Evolutionary conservation across 2,797 vertebrate species (phyloP).

Genomic region (Helicolenus hilgendorfi): DNA sequence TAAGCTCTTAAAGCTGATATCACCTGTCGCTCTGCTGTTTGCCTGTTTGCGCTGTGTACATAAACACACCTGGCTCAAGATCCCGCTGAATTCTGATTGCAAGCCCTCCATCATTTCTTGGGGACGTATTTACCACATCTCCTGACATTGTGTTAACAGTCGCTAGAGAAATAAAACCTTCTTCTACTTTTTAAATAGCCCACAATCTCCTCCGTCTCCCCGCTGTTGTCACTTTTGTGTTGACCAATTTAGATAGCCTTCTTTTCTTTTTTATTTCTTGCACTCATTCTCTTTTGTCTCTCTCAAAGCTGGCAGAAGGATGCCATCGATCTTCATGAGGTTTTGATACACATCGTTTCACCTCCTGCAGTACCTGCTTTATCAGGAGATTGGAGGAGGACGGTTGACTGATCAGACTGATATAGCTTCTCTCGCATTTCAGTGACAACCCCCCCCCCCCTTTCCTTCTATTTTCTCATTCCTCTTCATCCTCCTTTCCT

Average conservation of each 20-base stretch:
- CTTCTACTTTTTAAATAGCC: constrained; percentile 74
- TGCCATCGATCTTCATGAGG: constrained; percentile 95
- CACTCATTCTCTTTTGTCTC: constrained; percentile 83
- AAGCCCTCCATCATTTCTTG: constrained; percentile 79
- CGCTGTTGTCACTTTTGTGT: constrained; percentile 72
- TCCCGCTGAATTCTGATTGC: constrained; percentile 78
- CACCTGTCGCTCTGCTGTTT: constrained; percentile 82
- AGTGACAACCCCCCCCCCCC: constrained; percentile 73
- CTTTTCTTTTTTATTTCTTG: constrained; percentile 68
- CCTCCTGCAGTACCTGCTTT: constrained; percentile 90
- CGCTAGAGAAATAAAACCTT: constrained; percentile 64
- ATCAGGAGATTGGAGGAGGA: constrained; percentile 89
- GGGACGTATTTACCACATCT: constrained; percentile 85
- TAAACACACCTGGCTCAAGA: constrained; percentile 81
- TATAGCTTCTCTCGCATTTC: constrained; percentile 87
- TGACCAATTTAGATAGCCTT: constrained; percentile 81
- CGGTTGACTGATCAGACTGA: constrained; percentile 92
- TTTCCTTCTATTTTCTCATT: constrained; percentile 67
- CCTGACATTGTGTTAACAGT: constrained; percentile 68
- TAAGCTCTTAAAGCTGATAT: constrained; percentile 79
- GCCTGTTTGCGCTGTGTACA: constrained; percentile 77
- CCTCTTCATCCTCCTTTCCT: constrained; percentile 69
- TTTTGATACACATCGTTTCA: constrained; percentile 93
- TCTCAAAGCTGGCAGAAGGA: constrained; percentile 87
- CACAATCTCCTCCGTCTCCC: constrained; percentile 58